phyloP scores from a whole-genome alignment of 1,140 invertebrate genomes.

The Mizuhopecten yessoensis region DNA sequence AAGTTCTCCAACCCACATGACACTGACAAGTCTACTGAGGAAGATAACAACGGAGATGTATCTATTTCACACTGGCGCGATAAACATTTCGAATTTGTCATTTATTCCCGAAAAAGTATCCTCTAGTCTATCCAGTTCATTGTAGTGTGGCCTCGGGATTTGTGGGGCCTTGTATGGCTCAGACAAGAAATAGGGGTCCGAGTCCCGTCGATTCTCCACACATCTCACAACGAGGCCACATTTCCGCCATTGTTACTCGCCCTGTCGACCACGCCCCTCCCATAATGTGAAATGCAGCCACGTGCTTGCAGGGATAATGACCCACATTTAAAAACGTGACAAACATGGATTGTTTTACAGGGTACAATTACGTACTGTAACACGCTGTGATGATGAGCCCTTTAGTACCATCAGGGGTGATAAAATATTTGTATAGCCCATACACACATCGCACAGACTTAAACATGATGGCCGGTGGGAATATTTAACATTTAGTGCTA shows the following conservation, averaged over 20 bases:
- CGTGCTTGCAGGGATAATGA: conserved; percentile 54
- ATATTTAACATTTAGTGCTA: neutral
- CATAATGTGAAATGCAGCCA: conserved; percentile 50
- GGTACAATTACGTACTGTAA: conserved; percentile 45
- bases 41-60: neutral
- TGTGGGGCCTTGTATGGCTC: neutral
- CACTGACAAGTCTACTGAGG: neutral
- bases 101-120: conserved; percentile 48
- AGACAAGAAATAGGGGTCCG: conserved; percentile 48
- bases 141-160: conserved; percentile 36
- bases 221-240: conserved; percentile 44
- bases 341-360: conserved; percentile 47
- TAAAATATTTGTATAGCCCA: neutral
- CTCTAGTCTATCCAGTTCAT: conserved; percentile 41
- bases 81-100: conserved; percentile 41
- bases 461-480: conserved; percentile 1
- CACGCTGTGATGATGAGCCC: conserved; percentile 54
- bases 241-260: conserved; percentile 42
- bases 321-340: conserved; percentile 54
- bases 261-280: conserved; percentile 41
- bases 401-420: conserved; percentile 41
- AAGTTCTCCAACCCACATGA: neutral
- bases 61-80: conserved; percentile 3
- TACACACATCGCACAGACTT: conserved; percentile 37
- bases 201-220: conserved; percentile 42